Percentiles rank a stretch among this genome's conserved stretches.
Conservation (phyloP, 2,888 invertebrate genomes). For the Tricholauxania praeusta region DNA sequence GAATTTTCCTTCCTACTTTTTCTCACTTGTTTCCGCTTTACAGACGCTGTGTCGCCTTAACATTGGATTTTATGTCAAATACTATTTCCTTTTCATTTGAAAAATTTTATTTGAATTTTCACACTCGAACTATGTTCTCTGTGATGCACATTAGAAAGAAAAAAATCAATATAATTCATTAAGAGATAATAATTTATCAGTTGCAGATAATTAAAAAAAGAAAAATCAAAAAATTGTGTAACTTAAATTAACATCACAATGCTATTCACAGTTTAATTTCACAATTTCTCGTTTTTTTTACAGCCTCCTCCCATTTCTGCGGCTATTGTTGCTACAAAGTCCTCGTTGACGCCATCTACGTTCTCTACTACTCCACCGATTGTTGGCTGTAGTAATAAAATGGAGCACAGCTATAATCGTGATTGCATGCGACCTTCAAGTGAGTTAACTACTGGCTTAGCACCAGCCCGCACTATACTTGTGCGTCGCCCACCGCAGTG, state of each 20-base stretch:
- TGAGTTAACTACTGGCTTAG: conserved; percentile 61
- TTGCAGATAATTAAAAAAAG: neutral
- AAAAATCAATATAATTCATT: neutral
- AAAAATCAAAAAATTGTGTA: neutral
- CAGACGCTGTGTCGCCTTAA: neutral
- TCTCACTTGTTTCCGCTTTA: conserved; percentile 7
- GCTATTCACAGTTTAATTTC: neutral
- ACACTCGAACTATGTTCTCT: neutral
- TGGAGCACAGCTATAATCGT: conserved; percentile 81
- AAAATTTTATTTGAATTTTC: conserved; percentile 19
- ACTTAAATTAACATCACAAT: neutral
- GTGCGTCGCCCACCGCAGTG: conserved; percentile 66
- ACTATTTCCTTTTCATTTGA: neutral
- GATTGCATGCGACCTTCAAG: conserved; percentile 69
- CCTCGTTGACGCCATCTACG: no score
- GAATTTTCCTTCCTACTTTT: conserved; percentile 1
- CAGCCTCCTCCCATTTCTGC: neutral
- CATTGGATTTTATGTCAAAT: conserved; percentile 34
- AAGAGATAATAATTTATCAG: neutral
- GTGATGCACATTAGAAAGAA: neutral
- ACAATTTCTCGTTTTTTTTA: conserved; percentile 2
- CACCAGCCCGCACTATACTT: conserved; percentile 61
- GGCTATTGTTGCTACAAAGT: neutral
- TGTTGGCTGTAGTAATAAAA: conserved; percentile 54
- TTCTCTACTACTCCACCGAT: no score